Conservation (phyloP, 2,797 vertebrate species). For the Xiphophorus birchmanni region DNA sequence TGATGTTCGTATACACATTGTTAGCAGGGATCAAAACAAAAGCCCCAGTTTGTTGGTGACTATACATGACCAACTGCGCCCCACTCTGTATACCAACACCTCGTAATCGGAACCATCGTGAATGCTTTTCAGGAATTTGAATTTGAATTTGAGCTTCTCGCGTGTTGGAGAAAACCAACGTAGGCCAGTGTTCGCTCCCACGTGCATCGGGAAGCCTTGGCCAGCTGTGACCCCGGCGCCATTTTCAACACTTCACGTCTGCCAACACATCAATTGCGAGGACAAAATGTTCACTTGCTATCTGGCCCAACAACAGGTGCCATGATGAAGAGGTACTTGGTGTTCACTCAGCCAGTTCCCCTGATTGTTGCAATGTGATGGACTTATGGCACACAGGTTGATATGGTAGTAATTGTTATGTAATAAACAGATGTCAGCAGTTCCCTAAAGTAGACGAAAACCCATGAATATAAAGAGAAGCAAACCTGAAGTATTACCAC, state of each 20-base stretch:
- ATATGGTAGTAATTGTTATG: slow-evolving; percentile 42
- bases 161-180: neutral
- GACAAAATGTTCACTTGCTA: slow-evolving; percentile 4
- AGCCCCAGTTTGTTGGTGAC: neutral
- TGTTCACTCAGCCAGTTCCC: slow-evolving; percentile 10
- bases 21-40: neutral
- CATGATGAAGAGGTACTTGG: neutral
- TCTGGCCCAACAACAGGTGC: neutral
- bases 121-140: neutral
- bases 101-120: neutral
- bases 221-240: neutral
- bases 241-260: neutral
- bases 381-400: slow-evolving; percentile 38
- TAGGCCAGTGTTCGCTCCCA: neutral
- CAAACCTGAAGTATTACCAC: slow-evolving; percentile 9
- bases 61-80: neutral
- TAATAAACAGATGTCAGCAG: slow-evolving; percentile 20
- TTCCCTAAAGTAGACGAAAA: slow-evolving; percentile 2
- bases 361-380: slow-evolving; percentile 15
- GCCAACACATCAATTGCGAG: neutral
- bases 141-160: neutral
- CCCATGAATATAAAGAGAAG: slow-evolving; percentile 8
- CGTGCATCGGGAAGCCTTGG: neutral
- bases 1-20: neutral
- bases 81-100: neutral